These are phyloP conservation scores for Geotrupes spiniger DNA, from an alignment of 2,888 invertebrate species.

Conservation along the genomic window DNA sequence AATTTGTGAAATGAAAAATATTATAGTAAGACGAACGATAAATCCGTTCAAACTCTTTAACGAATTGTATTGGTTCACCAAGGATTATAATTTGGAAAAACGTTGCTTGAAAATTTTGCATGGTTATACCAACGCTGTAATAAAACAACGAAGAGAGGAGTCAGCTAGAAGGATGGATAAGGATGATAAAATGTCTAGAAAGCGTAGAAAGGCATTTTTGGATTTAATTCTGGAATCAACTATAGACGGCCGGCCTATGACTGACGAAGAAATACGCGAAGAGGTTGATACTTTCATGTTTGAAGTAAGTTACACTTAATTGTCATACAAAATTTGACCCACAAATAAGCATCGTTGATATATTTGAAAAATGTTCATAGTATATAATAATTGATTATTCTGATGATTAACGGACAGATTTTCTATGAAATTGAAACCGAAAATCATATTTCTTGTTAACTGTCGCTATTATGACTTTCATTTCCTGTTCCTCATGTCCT, in stretches of 20 bases:
- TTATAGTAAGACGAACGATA: constrained; percentile 21
- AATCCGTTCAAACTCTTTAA: constrained; percentile 23
- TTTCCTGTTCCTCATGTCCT: no score
- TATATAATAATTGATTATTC: no score
- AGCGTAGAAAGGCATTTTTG: constrained; percentile 67
- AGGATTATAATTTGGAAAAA: constrained; percentile 19
- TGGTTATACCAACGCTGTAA: constrained; percentile 56
- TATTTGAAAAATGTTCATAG: no score
- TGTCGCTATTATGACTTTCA: no score
- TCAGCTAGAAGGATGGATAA: constrained; percentile 58
- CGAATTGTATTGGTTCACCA: constrained; percentile 21
- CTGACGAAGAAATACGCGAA: constrained; percentile 60
- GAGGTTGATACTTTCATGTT: constrained; percentile 76
- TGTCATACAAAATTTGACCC: no score
- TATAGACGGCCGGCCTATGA: constrained; percentile 58
- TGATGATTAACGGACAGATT: no score
- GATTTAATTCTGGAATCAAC: constrained; percentile 59
- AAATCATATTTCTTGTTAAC: no score
- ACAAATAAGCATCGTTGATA: no score
- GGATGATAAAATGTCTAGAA: constrained; percentile 51
- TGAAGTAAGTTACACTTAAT: constrained; percentile 59
- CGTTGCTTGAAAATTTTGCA: constrained; percentile 46
- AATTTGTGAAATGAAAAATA: constrained; percentile 15
- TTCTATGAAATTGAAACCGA: no score
- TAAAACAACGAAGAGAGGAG: constrained; percentile 50